Evolutionary conservation across 2,888 invertebrate genomes (phyloP), one percentile per base, ranked within the genome.

Genomic region (Nomada flava): DNA sequence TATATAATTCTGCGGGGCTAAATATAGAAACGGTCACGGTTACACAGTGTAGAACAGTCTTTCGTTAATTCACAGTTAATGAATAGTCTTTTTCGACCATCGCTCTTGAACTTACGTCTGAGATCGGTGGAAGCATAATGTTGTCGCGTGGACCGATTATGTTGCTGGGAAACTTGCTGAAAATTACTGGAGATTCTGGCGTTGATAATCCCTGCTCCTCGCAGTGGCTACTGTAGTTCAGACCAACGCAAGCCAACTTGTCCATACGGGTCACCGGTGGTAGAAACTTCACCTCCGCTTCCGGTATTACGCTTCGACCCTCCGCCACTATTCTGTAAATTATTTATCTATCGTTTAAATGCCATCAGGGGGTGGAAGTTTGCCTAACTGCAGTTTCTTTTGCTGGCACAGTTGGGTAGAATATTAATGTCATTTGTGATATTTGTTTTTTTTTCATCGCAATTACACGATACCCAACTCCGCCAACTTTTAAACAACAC

Each of bases 151-250:
- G 97, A 0, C 98, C 98, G 29, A 96, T 95, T 42, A 98, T 95
- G 50, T 96, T 95, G 85, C 97, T 97, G 0, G 97, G 94, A 91
- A 98, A 98, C 94, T 98, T 98, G 93, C 96, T 97, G 94, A 98
- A 98, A 88, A 98, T 96, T 92, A 98, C 96, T 0, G 98, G 98
- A 83, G 97, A 96, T 23, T 95, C 94, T 0, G 95, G 95, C 0
- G 97, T 97, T 0, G 96, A 95, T 20, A 96, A 92, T 26, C 97
- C 96, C 92, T 98, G 98, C 91, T 98, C 98, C 70, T 95, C 95
- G 89, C 98, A 98, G 90, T 98, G 98, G 57, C 98, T 98, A 72
- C 94, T 95, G 93, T 98, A 98, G 93, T 98, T 98, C 79, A 98
- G 95, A 0, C 98, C 98, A 18, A 98, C 96, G 91, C 98, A 98